Conservation (phyloP, 2,888 invertebrate species). For the Steinernema hermaphroditum region DNA sequence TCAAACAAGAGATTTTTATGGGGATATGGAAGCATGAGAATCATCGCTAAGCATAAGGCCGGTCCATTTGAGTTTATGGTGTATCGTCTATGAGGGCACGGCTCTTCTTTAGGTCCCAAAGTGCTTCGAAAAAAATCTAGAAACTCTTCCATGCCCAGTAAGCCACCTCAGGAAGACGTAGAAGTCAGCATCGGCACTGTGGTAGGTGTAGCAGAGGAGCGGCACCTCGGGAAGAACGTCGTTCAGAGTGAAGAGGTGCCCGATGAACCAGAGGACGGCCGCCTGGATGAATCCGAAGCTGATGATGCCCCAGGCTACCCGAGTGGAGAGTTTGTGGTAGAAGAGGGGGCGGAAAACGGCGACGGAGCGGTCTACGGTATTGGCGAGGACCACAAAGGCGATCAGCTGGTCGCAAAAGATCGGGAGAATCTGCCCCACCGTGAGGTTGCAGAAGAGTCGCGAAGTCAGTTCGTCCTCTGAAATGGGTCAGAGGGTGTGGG, state of each 20-base stretch:
- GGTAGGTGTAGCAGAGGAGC: constrained; percentile 1
- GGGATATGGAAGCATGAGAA: too few species aligned
- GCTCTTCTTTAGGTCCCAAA: too few species aligned
- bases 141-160: too few species aligned
- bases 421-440: not conserved
- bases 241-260: not conserved
- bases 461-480: not conserved
- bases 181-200: not conserved
- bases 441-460: not conserved
- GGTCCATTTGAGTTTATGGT: too few species aligned
- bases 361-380: constrained; percentile 5
- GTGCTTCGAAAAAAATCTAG: too few species aligned
- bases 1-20: too few species aligned
- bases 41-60: too few species aligned
- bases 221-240: not conserved
- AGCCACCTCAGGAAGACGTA: not conserved
- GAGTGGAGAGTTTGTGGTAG: not conserved
- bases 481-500: not conserved
- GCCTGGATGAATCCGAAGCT: not conserved
- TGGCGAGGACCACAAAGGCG: not conserved
- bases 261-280: not conserved
- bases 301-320: not conserved
- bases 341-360: constrained; percentile 5
- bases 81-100: too few species aligned
- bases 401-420: not conserved